Evolutionary conservation across 2,888 invertebrate species (phyloP).

Genomic region (Malthinus seriepunctatus): DNA sequence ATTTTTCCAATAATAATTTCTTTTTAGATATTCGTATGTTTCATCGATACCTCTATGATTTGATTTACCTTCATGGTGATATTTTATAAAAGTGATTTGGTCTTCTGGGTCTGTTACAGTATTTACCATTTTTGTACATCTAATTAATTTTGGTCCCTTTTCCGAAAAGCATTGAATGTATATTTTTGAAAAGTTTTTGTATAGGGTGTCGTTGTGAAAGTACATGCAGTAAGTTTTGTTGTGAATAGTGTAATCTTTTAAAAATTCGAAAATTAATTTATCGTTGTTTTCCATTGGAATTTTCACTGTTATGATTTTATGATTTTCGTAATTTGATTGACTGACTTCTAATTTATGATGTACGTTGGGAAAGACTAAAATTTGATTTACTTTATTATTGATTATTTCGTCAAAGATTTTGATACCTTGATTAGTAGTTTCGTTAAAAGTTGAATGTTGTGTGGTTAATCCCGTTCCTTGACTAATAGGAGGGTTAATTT

Average conservation of each 20-base stretch:
- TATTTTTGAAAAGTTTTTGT: too few relatives aligned
- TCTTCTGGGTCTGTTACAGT: not conserved
- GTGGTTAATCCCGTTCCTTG: too few relatives aligned
- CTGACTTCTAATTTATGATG: not conserved
- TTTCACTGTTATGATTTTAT: not conserved
- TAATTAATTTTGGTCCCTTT: not conserved
- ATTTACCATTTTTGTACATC: not conserved
- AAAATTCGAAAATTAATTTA: not conserved
- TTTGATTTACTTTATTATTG: not conserved
- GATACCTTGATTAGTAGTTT: not conserved
- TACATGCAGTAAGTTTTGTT: too few relatives aligned
- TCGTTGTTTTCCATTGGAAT: not conserved
- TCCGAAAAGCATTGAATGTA: too few relatives aligned
- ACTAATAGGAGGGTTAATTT: too few relatives aligned
- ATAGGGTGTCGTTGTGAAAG: too few relatives aligned
- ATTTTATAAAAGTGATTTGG: not conserved
- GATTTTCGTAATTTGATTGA: not conserved
- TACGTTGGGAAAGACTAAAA: not conserved
- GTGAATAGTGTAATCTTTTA: too few relatives aligned
- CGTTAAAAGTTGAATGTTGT: too few relatives aligned
- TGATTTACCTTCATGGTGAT: not conserved
- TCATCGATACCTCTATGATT: conserved; percentile 2
- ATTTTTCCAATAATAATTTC: not conserved
- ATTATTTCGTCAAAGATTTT: not conserved
- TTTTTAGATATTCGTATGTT: not conserved